Evolutionary conservation across 2,797 vertebrate species (phyloP), one percentile per base, ranked within the genome.

Genomic region (Linurgus olivaceus): DNA sequence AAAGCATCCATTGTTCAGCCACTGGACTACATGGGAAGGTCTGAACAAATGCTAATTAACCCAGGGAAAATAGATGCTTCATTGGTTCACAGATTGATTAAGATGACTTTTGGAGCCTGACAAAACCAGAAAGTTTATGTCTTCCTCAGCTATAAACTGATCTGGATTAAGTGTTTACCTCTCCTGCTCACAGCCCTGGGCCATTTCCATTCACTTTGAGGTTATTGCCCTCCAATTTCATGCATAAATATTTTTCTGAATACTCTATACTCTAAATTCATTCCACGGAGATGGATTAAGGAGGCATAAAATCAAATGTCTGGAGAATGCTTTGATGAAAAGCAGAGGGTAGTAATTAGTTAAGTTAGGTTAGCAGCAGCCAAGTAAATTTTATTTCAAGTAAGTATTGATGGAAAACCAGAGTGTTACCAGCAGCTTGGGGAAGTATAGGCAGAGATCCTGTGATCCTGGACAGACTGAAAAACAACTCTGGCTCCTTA

Each of bases 11-110:
- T 92, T 95, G 59, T 90, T 92, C 52, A 63, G 29, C 35, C 26
- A 38, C 55, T 61, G 71, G 52, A 70, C 55, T 70, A 85, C 77
- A 65, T 59, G 40, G 37, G 31, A 92, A 93, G 31, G 44, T 15
- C 58, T 76, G 55, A 94, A 92, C 6, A 87, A 91, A 85, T 82
- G 55, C 20, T 79, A 88, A 89, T 76, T 89, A 89, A 82, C 18
- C 5, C 55, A 92, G 47, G 78, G 67, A 71, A 91, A 94, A 85
- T 28, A 89, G 55, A 79, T 25, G 19, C 10, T 71, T 74, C 17
- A 0, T 44, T 73, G 44, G 59, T 40, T 83, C 28, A 68, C 50
- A 6, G 3, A 31, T 38, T 84, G 58, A 92, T 50, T 59, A 65
- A 79, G 55, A 45, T 55, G 13, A 70, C 58, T 91, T 86, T 85